Conservation (phyloP, 2,797 vertebrate species). For the Rhinatrema bivittatum region DNA sequence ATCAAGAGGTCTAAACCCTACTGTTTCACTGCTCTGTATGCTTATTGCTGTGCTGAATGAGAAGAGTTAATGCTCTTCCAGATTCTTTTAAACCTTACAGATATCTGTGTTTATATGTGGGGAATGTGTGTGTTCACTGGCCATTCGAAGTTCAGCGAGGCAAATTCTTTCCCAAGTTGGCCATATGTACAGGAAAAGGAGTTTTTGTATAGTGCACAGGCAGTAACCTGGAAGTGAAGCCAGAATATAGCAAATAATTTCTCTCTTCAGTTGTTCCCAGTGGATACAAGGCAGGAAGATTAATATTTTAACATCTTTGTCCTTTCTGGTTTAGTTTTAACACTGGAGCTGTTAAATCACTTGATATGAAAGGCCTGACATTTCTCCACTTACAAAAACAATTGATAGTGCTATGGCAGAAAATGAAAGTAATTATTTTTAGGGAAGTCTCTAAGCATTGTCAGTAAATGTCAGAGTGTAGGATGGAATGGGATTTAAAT, state of each 20-base stretch:
- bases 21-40: no score
- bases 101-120: neutral
- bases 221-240: conserved; percentile 13
- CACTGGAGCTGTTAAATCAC: conserved; percentile 53
- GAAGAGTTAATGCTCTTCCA: no score
- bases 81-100: neutral
- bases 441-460: conserved; percentile 26
- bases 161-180: conserved; percentile 11
- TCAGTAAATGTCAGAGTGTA: conserved; percentile 31
- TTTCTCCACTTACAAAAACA: conserved; percentile 48
- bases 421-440: conserved; percentile 29
- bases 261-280: conserved; percentile 40
- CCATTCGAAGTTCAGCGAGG: conserved; percentile 16
- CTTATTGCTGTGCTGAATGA: no score
- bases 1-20: no score
- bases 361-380: conserved; percentile 25
- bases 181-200: conserved; percentile 39
- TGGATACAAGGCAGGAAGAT: conserved; percentile 37
- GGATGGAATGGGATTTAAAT: conserved; percentile 16
- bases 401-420: neutral
- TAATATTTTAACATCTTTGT: conserved; percentile 58
- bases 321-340: conserved; percentile 46
- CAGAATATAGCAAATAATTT: conserved; percentile 9
- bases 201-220: conserved; percentile 16
- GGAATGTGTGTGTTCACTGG: neutral